These are phyloP conservation scores for Corvus cornix DNA, from an alignment of 2,113 vertebrate genomes.

Conservation along the genomic window DNA sequence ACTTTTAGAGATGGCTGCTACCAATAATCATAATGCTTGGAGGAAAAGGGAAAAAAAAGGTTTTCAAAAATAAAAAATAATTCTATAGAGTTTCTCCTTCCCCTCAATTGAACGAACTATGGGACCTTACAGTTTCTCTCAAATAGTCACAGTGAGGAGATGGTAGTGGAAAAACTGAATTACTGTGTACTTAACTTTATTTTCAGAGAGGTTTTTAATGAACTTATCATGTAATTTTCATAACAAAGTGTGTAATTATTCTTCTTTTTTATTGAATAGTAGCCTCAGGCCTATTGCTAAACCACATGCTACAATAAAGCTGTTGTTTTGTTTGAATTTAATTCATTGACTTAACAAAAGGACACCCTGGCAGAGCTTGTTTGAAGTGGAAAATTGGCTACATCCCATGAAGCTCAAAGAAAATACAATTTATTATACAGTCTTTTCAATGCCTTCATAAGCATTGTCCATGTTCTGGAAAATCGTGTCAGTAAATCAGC, in stretches of 20 bases:
- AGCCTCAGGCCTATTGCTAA: conserved; percentile 7
- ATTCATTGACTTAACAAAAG: conserved; percentile 40
- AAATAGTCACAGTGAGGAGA: not conserved
- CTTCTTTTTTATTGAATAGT: conserved; percentile 40
- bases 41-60: not conserved
- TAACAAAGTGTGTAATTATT: conserved; percentile 49
- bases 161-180: conserved; percentile 46
- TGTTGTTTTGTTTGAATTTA: conserved; percentile 43
- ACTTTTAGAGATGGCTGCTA: not conserved
- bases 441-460: not conserved
- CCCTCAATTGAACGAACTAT: not conserved
- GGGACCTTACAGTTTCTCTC: not conserved
- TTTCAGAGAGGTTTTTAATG: conserved; percentile 32
- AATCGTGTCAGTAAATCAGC: not conserved
- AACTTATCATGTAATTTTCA: conserved; percentile 50
- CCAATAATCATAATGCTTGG: not conserved
- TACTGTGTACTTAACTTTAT: conserved; percentile 17
- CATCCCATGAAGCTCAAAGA: conserved; percentile 1
- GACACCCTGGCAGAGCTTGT: conserved; percentile 1
- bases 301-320: conserved; percentile 1
- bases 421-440: conserved; percentile 19
- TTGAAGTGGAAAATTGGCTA: conserved; percentile 46
- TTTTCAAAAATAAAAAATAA: not conserved
- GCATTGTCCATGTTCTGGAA: conserved; percentile 37
- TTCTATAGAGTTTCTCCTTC: not conserved